Conservation (phyloP, 2,113 vertebrate species). For the Takifugu bimaculatus region DNA sequence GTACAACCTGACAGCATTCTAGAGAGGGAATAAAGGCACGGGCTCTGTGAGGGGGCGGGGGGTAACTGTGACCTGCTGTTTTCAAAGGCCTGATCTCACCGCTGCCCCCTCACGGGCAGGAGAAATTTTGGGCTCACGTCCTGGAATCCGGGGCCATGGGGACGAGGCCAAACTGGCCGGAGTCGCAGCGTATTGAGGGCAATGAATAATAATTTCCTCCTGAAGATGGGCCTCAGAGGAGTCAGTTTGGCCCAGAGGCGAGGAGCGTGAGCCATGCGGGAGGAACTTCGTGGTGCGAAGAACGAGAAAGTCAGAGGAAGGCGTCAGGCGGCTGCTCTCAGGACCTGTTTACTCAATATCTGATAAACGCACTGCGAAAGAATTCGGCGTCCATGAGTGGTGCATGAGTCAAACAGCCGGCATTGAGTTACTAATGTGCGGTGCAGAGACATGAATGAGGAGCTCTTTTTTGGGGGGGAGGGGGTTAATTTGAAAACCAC, state of each 20-base stretch:
- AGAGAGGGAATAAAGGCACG: slow-evolving; percentile 16
- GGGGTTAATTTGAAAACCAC: slow-evolving; percentile 18
- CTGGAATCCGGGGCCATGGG: slow-evolving; percentile 16
- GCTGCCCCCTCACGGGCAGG: slow-evolving; percentile 28
- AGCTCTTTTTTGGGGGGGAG: background rate
- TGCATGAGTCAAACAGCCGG: slow-evolving; percentile 35
- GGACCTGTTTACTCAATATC: slow-evolving; percentile 63
- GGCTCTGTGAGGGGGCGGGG: background rate
- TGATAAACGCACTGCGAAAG: slow-evolving; percentile 49
- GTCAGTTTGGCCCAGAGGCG: slow-evolving; percentile 47
- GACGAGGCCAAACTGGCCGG: slow-evolving; percentile 60
- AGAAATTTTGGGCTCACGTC: slow-evolving; percentile 33
- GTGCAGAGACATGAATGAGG: slow-evolving; percentile 17
- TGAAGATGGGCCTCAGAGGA: slow-evolving; percentile 57
- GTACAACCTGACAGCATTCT: slow-evolving; percentile 9
- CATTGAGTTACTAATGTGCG: slow-evolving; percentile 28
- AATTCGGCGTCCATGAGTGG: slow-evolving; percentile 35
- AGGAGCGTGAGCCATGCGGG: slow-evolving; percentile 61
- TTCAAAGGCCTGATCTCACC: slow-evolving; percentile 27
- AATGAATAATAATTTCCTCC: slow-evolving; percentile 80
- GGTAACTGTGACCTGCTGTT: slow-evolving; percentile 25
- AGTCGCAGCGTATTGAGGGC: slow-evolving; percentile 61
- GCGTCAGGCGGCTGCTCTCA: slow-evolving; percentile 44
- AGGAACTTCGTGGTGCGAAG: slow-evolving; percentile 65
- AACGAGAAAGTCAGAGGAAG: slow-evolving; percentile 75